Evolutionary conservation across 2,797 vertebrate genomes (phyloP), one percentile per base, ranked within the genome.

Genomic region (Poliocrania exsul): DNA sequence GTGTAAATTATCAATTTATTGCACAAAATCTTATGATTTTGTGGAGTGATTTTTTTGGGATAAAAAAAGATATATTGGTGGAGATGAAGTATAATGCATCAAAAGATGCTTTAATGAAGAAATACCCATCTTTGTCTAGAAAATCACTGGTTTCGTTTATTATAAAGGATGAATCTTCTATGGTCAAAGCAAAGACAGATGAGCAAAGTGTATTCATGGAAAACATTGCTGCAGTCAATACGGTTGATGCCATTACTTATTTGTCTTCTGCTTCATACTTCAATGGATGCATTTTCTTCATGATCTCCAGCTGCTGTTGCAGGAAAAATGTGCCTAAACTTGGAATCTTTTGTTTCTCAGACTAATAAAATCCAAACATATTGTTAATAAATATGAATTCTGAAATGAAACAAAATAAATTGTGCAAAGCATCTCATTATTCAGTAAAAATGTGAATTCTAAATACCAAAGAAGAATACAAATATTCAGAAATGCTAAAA

Each of bases 1-100:
- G 62, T 81, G 28, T 85, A 54, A 79, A 79, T 79, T 92, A 96
- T 81, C 50, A 92, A 47, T 94, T 95, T 96, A 24, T 88, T 86
- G 19, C 21, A 94, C 80, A 46, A 92, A 92, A 90, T 7, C 16
- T 84, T 57, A 66, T 6, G 26, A 80, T 62, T 95, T 91, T 95
- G 10, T 61, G 7, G n/a, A 29, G 11, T 31, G 28, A 74, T 88
- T 77, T 50, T 50, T 82, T 56, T 58, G 49, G 69, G 80, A 25
- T 17, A 15, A 20, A 83, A 35, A 44, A 21, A 42, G 16, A 17
- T 42, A 42, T 42, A 42, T 17, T 42, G 40, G 40, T 42, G 40
- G 65, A 91, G 38, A 58, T 57, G 47, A 58, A 67, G 18, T 72
- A 13, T 33, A 77, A 86, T 35, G 17, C 13, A 88, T 38, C 51